Evolutionary conservation across 1,140 invertebrate species (phyloP).

Genomic region (Drosophila chauvacae): DNA sequence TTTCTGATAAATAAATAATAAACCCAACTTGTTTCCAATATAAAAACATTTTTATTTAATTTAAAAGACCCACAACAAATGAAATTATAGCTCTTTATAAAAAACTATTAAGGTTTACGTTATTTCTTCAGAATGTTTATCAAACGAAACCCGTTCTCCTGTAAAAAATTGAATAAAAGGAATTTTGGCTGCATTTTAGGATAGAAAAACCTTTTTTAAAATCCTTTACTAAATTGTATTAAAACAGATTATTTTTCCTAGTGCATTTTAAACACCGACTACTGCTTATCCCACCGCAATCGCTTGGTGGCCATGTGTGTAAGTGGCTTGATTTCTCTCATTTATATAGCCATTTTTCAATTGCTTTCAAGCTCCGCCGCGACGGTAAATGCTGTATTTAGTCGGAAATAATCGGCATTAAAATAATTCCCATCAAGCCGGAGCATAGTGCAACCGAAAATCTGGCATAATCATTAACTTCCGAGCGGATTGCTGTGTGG

Average conservation of each 20-base stretch:
- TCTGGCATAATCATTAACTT: constrained; percentile 52
- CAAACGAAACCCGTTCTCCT: neutral
- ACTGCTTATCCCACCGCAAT: constrained; percentile 17
- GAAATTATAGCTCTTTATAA: neutral
- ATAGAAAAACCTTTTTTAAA: neutral
- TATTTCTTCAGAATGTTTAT: neutral
- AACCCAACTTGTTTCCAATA: neutral
- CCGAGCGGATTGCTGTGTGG: constrained; percentile 18
- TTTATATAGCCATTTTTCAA: constrained; percentile 21
- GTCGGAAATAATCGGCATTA: constrained; percentile 30
- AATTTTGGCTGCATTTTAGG: neutral
- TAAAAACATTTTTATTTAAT: neutral
- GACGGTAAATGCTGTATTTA: constrained; percentile 7
- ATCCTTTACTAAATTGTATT: neutral
- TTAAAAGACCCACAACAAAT: too few species aligned
- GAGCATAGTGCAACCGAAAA: constrained; percentile 18
- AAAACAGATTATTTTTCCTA: neutral
- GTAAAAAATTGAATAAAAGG: neutral
- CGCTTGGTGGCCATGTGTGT: constrained; percentile 11
- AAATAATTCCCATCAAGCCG: constrained; percentile 20
- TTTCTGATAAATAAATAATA: neutral
- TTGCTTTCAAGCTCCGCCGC: neutral
- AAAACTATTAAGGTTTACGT: neutral
- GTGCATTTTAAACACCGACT: constrained; percentile 7
- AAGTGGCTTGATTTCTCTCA: constrained; percentile 32